Evolutionary conservation across 2,888 invertebrate genomes (phyloP).

Genomic region (Cerastoderma edule): DNA sequence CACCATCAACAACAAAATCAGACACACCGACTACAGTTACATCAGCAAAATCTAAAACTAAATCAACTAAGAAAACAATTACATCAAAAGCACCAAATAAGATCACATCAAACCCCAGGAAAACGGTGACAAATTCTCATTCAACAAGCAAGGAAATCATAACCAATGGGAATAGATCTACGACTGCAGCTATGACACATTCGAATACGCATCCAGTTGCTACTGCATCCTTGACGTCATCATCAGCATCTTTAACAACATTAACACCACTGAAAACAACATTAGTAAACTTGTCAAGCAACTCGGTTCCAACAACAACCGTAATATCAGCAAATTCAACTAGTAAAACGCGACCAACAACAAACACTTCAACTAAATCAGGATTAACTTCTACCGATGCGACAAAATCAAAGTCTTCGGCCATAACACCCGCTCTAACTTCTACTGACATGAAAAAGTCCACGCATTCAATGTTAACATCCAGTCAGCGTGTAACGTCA

Average conservation of each 20-base stretch:
- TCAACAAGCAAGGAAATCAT: neutral
- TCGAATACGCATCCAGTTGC: neutral
- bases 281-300: too few relatives aligned
- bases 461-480: too few relatives aligned
- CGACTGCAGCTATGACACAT: neutral
- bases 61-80: neutral
- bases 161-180: neutral
- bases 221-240: neutral
- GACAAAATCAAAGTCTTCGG: too few relatives aligned
- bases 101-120: neutral
- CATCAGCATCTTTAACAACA: neutral
- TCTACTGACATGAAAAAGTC: too few relatives aligned
- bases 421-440: too few relatives aligned
- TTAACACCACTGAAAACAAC: neutral
- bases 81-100: neutral
- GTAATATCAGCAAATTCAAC: too few relatives aligned
- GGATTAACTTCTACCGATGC: too few relatives aligned
- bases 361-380: neutral
- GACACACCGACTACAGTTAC: neutral
- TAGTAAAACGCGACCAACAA: too few relatives aligned
- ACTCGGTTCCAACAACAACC: too few relatives aligned
- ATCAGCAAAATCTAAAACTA: neutral
- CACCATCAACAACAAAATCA: neutral
- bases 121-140: neutral
- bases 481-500: too few relatives aligned